Evolutionary conservation across 2,113 vertebrate genomes (phyloP).

Genomic region (Uria aalge): DNA sequence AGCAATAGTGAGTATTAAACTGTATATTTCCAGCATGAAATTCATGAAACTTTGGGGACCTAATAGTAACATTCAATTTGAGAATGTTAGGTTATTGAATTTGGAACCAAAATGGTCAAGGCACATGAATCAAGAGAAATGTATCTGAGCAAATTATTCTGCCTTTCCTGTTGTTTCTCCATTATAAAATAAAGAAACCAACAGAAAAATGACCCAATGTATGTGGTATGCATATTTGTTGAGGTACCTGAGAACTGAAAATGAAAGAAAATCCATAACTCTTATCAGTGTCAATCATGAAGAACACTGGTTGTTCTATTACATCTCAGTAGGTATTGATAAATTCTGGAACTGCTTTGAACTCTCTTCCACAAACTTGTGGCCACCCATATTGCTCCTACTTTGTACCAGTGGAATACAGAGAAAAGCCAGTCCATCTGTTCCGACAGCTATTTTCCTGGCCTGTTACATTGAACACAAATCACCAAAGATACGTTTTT

Average conservation of each 20-base stretch:
- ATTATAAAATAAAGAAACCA: background rate
- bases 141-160: background rate
- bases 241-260: background rate
- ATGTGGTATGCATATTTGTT: background rate
- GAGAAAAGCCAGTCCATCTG: background rate
- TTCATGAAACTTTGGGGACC: background rate
- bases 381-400: background rate
- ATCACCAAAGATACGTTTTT: background rate
- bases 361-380: background rate
- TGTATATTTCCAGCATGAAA: background rate
- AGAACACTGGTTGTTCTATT: background rate
- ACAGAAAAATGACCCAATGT: background rate
- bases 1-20: background rate
- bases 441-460: background rate
- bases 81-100: background rate
- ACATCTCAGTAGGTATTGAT: accelerated
- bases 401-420: background rate
- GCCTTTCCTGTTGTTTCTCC: background rate
- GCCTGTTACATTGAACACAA: background rate
- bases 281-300: background rate
- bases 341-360: background rate
- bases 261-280: background rate
- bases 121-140: background rate
- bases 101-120: background rate
- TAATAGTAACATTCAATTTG: background rate